Evolutionary conservation across 2,888 invertebrate genomes (phyloP).

Genomic region (Xanthorhoe designata): DNA sequence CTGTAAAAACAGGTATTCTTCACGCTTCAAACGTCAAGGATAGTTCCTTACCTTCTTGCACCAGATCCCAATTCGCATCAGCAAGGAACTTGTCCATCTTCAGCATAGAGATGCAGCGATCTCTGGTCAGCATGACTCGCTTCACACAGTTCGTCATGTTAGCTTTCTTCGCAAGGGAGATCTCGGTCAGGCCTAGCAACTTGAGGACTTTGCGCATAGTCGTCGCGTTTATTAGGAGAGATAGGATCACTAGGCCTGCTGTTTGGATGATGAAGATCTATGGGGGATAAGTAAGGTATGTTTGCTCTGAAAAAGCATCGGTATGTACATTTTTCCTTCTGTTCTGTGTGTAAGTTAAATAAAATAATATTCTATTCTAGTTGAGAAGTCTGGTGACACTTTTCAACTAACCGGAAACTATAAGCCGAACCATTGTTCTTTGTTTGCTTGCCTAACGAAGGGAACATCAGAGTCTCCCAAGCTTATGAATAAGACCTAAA

Average conservation of each 20-base stretch:
- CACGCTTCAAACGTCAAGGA: no score
- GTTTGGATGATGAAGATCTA: slow-evolving; percentile 84
- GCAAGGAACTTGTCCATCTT: slow-evolving; percentile 87
- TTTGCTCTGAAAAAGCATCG: no score
- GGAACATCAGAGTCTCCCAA: no score
- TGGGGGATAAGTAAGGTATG: not conserved
- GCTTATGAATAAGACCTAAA: no score
- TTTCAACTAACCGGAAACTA: no score
- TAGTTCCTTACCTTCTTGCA: slow-evolving; percentile 65
- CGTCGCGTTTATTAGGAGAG: slow-evolving; percentile 85
- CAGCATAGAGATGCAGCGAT: slow-evolving; percentile 82
- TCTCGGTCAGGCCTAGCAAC: slow-evolving; percentile 79
- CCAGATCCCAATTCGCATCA: slow-evolving; percentile 87
- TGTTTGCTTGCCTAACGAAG: no score
- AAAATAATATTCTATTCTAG: no score
- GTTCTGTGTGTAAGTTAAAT: no score
- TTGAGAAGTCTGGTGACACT: no score
- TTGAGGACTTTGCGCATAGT: slow-evolving; percentile 81
- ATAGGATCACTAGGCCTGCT: slow-evolving; percentile 84
- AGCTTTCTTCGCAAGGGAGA: slow-evolving; percentile 81
- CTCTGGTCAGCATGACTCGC: slow-evolving; percentile 75
- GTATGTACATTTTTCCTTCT: no score
- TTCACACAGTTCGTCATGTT: slow-evolving; percentile 85
- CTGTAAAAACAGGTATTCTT: no score
- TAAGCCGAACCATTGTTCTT: no score